These are phyloP conservation scores for Parotia lawesii DNA, from an alignment of 2,113 vertebrate genomes.

Conservation along the genomic window DNA sequence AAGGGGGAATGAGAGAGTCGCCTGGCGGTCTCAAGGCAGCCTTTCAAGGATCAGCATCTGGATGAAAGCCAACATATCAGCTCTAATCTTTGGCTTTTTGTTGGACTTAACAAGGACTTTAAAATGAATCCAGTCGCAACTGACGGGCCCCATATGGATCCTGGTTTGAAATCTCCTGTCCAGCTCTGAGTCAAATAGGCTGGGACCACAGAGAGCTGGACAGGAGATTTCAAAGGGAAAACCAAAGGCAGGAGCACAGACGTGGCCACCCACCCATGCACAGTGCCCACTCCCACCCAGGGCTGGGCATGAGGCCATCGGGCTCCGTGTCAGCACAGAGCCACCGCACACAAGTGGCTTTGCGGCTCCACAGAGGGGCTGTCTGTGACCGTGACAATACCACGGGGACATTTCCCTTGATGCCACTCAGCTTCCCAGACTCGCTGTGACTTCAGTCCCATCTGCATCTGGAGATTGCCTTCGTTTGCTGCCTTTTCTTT, in stretches of 20 bases:
- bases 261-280: accelerated
- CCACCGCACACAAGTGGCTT: not conserved
- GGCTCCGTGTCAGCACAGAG: not conserved
- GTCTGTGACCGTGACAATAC: constrained; percentile 7
- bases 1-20: constrained; percentile 23
- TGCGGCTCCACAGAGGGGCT: not conserved
- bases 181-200: not conserved
- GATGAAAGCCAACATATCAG: constrained; percentile 59
- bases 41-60: constrained; percentile 57
- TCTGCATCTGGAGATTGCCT: not conserved
- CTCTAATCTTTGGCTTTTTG: constrained; percentile 67
- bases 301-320: not conserved
- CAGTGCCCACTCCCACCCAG: not conserved
- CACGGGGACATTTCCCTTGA: not conserved
- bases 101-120: constrained; percentile 66
- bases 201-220: not conserved
- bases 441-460: not conserved
- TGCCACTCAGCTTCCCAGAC: not conserved
- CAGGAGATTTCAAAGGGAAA: not conserved
- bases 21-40: constrained; percentile 37
- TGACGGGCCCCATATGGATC: constrained; percentile 62
- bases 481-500: constrained; percentile 6
- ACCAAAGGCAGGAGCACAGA: not conserved
- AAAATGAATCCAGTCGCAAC: constrained; percentile 60
- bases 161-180: constrained; percentile 35